phyloP scores from a whole-genome alignment of 2,797 vertebrate genomes.

The Periophthalmus magnuspinnatus region DNA sequence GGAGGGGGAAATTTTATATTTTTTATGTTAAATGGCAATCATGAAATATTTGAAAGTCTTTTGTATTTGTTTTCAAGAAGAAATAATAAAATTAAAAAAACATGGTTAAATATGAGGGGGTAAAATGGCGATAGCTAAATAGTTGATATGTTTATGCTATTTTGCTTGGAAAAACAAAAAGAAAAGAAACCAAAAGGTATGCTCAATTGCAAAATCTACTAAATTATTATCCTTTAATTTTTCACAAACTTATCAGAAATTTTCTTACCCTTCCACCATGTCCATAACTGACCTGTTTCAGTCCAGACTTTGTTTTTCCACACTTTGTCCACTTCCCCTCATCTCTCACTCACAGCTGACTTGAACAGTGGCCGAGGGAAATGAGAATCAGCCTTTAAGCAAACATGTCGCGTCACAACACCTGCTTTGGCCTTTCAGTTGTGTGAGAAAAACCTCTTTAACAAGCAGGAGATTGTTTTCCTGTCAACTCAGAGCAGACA shows the following conservation, averaged over 20 bases:
- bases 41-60: too few species aligned
- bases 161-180: too few species aligned
- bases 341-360: constrained; percentile 48
- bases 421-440: constrained; percentile 67
- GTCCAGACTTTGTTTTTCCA: constrained; percentile 36
- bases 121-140: too few species aligned
- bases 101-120: too few species aligned
- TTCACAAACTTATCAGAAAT: background rate
- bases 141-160: too few species aligned
- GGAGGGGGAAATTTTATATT: too few species aligned
- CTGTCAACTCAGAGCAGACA: constrained; percentile 51
- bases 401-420: constrained; percentile 68
- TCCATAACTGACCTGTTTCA: background rate
- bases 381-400: constrained; percentile 51
- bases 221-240: too few species aligned
- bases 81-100: too few species aligned
- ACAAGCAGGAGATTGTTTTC: constrained; percentile 43
- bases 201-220: too few species aligned
- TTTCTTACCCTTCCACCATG: constrained; percentile 11
- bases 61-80: too few species aligned
- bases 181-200: too few species aligned
- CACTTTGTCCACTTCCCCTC: constrained; percentile 37
- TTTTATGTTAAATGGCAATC: too few species aligned
- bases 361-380: constrained; percentile 52
- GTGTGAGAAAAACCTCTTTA: constrained; percentile 59